These are phyloP conservation scores for Coenobita brevimanus DNA, from an alignment of 1,140 invertebrate species.

Conservation along the genomic window DNA sequence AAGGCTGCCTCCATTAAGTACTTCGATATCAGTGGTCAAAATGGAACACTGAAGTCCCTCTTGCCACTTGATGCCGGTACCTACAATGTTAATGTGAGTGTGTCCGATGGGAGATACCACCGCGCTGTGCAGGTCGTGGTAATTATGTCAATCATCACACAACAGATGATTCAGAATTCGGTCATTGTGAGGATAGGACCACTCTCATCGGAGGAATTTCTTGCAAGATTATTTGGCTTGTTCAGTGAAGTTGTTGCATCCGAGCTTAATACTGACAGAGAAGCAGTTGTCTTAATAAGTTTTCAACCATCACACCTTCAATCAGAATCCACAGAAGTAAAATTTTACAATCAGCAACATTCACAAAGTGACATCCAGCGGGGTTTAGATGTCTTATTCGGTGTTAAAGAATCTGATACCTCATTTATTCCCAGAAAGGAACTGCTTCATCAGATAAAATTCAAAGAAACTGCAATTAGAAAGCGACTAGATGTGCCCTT, in stretches of 20 bases:
- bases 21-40: conserved; percentile 87
- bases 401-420: conserved; percentile 79
- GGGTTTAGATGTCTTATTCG: conserved; percentile 91
- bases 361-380: conserved; percentile 55
- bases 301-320: conserved; percentile 82
- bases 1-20: conserved; percentile 78
- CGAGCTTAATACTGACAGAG: conserved; percentile 71
- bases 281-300: conserved; percentile 79
- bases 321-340: conserved; percentile 72
- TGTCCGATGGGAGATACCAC: conserved; percentile 77
- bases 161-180: conserved; percentile 89
- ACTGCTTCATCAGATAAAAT: conserved; percentile 80
- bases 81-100: conserved; percentile 81
- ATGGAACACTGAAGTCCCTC: conserved; percentile 87
- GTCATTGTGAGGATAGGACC: conserved; percentile 80
- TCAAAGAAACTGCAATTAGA: conserved; percentile 83
- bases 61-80: conserved; percentile 89
- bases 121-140: conserved; percentile 81
- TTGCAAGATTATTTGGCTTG: conserved; percentile 86
- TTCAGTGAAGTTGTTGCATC: conserved; percentile 87
- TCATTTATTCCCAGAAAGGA: conserved; percentile 78
- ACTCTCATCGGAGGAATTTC: conserved; percentile 88
- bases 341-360: conserved; percentile 75
- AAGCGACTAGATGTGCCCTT: conserved; percentile 84
- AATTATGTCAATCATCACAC: conserved; percentile 85